These are phyloP conservation scores for Balanococcus diminutus DNA, from an alignment of 2,888 invertebrate species.

Conservation along the genomic window DNA sequence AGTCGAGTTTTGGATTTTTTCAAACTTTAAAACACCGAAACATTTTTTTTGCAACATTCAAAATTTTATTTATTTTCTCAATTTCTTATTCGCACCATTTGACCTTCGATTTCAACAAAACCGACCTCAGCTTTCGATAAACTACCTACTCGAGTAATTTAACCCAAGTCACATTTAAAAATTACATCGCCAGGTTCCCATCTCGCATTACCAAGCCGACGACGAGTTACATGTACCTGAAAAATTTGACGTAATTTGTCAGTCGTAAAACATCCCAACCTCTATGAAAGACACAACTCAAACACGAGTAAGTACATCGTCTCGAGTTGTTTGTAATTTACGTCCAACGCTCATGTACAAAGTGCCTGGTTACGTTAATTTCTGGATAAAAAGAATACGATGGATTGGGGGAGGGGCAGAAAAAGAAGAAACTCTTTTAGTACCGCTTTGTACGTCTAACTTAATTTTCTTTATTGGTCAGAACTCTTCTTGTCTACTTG, in stretches of 20 bases:
- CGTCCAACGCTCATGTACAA: constrained; percentile 19
- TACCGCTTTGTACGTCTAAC: constrained; percentile 37
- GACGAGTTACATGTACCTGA: neutral
- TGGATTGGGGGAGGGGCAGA: neutral
- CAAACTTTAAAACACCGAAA: too few relatives aligned
- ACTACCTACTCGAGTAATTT: too few relatives aligned
- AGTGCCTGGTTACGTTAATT: constrained; percentile 16
- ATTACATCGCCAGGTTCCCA: too few relatives aligned
- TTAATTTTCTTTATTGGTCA: constrained; percentile 44
- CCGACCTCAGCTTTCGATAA: too few relatives aligned
- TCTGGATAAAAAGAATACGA: neutral
- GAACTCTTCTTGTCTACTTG: constrained; percentile 40
- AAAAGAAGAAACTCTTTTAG: constrained; percentile 12
- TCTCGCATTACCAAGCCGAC: neutral
- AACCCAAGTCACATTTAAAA: too few relatives aligned
- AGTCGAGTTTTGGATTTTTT: too few relatives aligned
- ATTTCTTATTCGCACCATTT: too few relatives aligned
- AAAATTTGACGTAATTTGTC: constrained; percentile 1
- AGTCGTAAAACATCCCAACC: neutral
- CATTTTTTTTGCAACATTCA: too few relatives aligned
- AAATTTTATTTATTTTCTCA: too few relatives aligned
- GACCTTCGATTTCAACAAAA: too few relatives aligned
- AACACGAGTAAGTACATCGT: neutral
- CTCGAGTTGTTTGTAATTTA: constrained; percentile 21
- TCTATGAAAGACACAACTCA: neutral